Conservation (phyloP, 1,140 invertebrate genomes). For the Nylanderia fulva region DNA sequence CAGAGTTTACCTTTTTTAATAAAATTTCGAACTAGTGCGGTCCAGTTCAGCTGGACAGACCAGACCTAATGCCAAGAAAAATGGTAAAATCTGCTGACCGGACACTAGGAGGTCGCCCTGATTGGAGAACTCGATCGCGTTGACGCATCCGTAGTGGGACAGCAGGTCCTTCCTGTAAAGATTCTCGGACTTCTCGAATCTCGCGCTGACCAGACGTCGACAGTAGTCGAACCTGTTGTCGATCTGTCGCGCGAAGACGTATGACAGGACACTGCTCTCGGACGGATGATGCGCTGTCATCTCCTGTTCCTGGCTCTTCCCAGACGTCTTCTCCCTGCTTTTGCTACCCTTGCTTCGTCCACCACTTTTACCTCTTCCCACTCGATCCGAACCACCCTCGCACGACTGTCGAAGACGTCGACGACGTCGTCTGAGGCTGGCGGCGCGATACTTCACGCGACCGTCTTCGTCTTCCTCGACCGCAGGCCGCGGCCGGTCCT, state of each 20-base stretch:
- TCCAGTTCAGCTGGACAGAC: too few relatives aligned
- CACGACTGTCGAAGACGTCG: slow-evolving; percentile 27
- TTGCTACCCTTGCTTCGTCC: slow-evolving; percentile 56
- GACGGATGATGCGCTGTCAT: slow-evolving; percentile 82
- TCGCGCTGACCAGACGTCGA: slow-evolving; percentile 88
- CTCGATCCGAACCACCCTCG: background rate
- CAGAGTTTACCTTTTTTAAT: too few relatives aligned
- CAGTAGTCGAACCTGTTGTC: slow-evolving; percentile 84
- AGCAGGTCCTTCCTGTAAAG: slow-evolving; percentile 94
- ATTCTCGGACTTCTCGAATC: slow-evolving; percentile 89
- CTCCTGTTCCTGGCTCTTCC: too few relatives aligned
- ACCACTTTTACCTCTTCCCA: too few relatives aligned
- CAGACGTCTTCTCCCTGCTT: slow-evolving; percentile 70
- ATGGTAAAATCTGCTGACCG: slow-evolving; percentile 88
- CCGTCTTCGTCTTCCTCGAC: slow-evolving; percentile 49
- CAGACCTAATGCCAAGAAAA: too few relatives aligned
- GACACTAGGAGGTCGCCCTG: slow-evolving; percentile 95
- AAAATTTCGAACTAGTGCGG: too few relatives aligned
- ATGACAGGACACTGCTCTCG: slow-evolving; percentile 84
- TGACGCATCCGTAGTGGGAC: slow-evolving; percentile 98
- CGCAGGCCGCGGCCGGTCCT: slow-evolving; percentile 14
- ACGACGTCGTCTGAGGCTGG: slow-evolving; percentile 13
- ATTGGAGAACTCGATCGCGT: slow-evolving; percentile 97
- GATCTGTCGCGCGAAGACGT: slow-evolving; percentile 85
- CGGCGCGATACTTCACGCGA: slow-evolving; percentile 32